A percentile compares a stretch with the other conserved stretches of the same genome.
phyloP scores from a whole-genome alignment of 2,113 vertebrate genomes.

The Mormoops blainvillei region DNA sequence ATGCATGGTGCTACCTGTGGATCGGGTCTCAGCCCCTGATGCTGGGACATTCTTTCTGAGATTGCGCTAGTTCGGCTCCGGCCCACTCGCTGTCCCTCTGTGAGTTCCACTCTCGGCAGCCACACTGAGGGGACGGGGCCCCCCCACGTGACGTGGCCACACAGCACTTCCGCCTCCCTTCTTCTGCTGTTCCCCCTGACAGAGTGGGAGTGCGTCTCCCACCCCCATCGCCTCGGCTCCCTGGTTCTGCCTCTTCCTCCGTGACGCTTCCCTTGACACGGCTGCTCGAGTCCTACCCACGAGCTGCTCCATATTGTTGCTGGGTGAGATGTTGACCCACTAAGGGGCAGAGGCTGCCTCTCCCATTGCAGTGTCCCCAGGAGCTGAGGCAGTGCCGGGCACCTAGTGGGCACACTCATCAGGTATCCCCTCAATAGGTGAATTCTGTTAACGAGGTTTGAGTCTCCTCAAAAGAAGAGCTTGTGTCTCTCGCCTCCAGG shows the following conservation, averaged over 20 bases:
- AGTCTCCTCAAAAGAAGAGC: not conserved
- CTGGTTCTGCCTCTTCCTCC: not conserved
- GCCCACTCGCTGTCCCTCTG: not conserved
- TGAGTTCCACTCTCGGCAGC: not conserved
- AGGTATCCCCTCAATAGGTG: not conserved
- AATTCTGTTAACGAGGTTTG: not conserved
- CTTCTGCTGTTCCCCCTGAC: too few relatives aligned
- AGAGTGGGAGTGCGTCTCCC: not conserved
- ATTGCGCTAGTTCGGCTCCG: not conserved
- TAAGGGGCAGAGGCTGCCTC: not conserved
- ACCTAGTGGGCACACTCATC: not conserved
- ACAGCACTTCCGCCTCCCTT: not conserved
- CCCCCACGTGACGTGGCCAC: rapidly evolving
- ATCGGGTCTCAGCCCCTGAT: too few relatives aligned
- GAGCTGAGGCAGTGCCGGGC: not conserved
- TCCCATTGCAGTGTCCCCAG: not conserved
- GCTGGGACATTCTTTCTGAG: not conserved
- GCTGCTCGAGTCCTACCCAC: rapidly evolving
- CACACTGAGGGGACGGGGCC: rapidly evolving
- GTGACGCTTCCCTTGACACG: not conserved
- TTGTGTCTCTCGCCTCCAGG: not conserved
- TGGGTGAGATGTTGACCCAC: not conserved
- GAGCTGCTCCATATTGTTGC: not conserved
- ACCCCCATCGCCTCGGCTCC: rapidly evolving
- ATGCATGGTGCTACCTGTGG: not conserved